Evolutionary conservation across 2,797 vertebrate species (phyloP), one percentile per base, ranked within the genome.

Genomic region (Diceros bicornis): DNA sequence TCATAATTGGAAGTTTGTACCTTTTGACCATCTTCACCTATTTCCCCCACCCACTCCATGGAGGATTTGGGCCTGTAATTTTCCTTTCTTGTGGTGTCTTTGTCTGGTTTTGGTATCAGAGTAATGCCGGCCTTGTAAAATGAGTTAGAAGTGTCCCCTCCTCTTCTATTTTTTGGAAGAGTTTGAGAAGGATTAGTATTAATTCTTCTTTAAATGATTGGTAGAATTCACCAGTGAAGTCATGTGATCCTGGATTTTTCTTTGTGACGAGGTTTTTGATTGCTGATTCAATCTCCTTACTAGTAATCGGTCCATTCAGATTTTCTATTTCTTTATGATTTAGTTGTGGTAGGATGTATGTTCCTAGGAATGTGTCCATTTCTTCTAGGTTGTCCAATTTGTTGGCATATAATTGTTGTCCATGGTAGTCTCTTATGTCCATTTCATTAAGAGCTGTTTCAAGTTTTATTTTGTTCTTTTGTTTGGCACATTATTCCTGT

Each of bases 151-250:
- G 25, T 89, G 25, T 41, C 52, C 18, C 17, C n/a, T 66, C 12
- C 25, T 55, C 59, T 37, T 66, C 25, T 20, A 2, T 66, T 78
- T 89, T 50, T 89, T 89, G 44, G n/a, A 78, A 52, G 72, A 78
- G 25, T 55, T 52, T 55, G 25, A 20, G n/a, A 64, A 75, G 20
- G 47, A 29, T 18, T 89, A 44, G 4, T 55, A 78, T 23, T 74
- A 75, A 55, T 64, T 92, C 79, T 62, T 83, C 52, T 62, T 50
- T 74, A 62, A 64, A 32, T 92, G 79, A 64, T n/a, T 92, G 44
- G 6, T 74, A 62, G 57, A 92, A 92, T 37, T 74, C 57, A 83
- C 81, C 12, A 83, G 17, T 62, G 68, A 83, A 82, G 66, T 12
- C 32, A 50, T 72, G 32, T 72, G 68, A 6, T 41, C 16, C 75